Percentiles rank a stretch among this genome's conserved stretches.
Conservation (phyloP, 1,140 invertebrate species). For the Panagrolaimus sp. region DNA sequence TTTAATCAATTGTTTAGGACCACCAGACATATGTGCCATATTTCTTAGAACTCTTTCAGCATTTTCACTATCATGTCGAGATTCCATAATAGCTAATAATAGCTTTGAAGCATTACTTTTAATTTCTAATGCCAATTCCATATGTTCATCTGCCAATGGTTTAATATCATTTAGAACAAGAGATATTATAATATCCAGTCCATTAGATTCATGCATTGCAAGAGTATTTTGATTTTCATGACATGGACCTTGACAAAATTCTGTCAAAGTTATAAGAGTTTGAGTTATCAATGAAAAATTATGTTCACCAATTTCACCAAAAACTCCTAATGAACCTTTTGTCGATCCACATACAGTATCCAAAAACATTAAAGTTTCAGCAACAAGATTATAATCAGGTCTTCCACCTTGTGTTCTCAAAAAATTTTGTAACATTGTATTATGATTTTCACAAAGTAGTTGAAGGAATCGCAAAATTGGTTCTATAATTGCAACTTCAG, state of each 20-base stretch:
- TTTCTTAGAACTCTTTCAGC: constrained; percentile 91
- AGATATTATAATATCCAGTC: constrained; percentile 94
- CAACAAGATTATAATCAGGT: constrained; percentile 87
- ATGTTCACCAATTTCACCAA: constrained; percentile 93
- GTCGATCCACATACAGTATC: constrained; percentile 99
- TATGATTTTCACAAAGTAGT: constrained; percentile 97
- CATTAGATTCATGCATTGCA: constrained; percentile 95
- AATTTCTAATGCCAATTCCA: constrained; percentile 91
- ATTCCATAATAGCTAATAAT: constrained; percentile 95
- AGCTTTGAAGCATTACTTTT: constrained; percentile 98
- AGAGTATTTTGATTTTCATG: constrained; percentile 96
- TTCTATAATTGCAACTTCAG: constrained; percentile 87
- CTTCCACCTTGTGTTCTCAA: constrained; percentile 90
- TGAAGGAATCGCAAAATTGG: constrained; percentile 92
- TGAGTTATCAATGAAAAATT: constrained; percentile 96
- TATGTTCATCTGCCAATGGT: constrained; percentile 83
- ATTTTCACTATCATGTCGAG: constrained; percentile 86
- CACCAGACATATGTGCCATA: constrained; percentile 66
- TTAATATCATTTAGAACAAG: constrained; percentile 95
- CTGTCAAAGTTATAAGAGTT: constrained; percentile 93
- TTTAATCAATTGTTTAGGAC: constrained; percentile 74
- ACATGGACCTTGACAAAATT: constrained; percentile 98
- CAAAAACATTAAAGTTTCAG: constrained; percentile 93
- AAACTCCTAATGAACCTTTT: constrained; percentile 86
- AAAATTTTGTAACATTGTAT: constrained; percentile 83